A percentile compares a stretch with the other conserved stretches of the same genome.
Conservation (phyloP, 2,888 invertebrate genomes). For the Orthosia gothica region DNA sequence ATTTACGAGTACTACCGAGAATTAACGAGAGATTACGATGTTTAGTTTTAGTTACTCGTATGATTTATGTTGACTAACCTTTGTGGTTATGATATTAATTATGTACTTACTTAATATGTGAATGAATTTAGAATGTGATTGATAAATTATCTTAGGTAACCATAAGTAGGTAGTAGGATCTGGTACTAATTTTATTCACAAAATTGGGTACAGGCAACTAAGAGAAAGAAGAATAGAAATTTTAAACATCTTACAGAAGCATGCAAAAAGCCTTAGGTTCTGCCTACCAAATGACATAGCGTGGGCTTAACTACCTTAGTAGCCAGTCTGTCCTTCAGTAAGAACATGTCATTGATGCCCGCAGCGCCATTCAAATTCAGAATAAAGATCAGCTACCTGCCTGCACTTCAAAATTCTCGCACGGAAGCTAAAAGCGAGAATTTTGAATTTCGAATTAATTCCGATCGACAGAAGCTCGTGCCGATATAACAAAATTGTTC, state of each 20-base stretch:
- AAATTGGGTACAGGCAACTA: no score
- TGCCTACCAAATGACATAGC: constrained; percentile 38
- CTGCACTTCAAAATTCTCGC: constrained; percentile 75
- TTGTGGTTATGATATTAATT: background rate
- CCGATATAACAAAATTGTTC: constrained; percentile 74
- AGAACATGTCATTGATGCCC: constrained; percentile 57
- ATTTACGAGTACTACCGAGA: constrained; percentile 17
- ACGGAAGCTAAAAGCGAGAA: constrained; percentile 81
- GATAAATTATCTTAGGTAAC: no score
- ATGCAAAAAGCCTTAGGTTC: constrained; percentile 3
- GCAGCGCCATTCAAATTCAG: constrained; percentile 59
- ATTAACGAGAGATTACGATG: constrained; percentile 12
- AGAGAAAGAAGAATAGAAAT: background rate
- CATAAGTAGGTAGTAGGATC: no score
- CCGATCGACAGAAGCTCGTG: constrained; percentile 83
- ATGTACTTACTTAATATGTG: no score
- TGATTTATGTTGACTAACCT: constrained; percentile 13
- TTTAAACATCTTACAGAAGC: constrained; percentile 12
- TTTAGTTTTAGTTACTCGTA: background rate
- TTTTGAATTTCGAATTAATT: constrained; percentile 70
- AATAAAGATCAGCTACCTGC: constrained; percentile 66
- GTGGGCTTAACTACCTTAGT: constrained; percentile 42
- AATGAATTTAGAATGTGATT: no score
- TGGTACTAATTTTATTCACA: no score
- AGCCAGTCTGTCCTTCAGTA: constrained; percentile 47